Base-by-base conservation (phyloP, 2,113 vertebrate genomes). In the Apodemus speciosus region DNA sequence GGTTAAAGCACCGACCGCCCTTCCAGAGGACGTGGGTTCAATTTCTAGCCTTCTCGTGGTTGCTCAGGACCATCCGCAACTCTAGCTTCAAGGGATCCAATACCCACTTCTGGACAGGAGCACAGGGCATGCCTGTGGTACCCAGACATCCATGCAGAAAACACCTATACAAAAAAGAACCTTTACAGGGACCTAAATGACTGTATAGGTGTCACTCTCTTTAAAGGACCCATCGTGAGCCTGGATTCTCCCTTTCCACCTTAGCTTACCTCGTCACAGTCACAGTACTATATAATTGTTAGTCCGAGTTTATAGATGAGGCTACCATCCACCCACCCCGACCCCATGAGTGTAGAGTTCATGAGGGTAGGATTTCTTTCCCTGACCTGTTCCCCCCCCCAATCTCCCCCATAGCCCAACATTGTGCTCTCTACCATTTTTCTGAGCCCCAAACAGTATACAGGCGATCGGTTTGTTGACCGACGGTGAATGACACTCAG, bases 401-500 rank as follows among this genome's bases (percentile, higher is more conserved):
- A 6, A 4, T 71, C 66, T 20, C 4, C 68, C n/a, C 66, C 49
- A 18, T 40, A 40, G 20, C 13, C 64, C 66, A 66, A 35, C 64
- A 40, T 30, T 56, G 66, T 72, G 35, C 60, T 94, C 40, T 15
- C 5, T n/a, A 56, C 20, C 35, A 6, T 76, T 96, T 86, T 75
- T 35, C 62, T 79, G 60, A 66, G 16, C 75, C 30, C 86, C 62
- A 9, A 43, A 53, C 35, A 51, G 68, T 84, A 60, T 40, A 72
- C 51, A 10, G 23, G 9, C 38, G 15, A 90, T 95, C 51, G 21
- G 20, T 77, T 90, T 60, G 32, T 84, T 91, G 85, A 88, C 60
- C 46, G 5, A 91, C 71, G 66, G n/a, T 53, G 73, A 91, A 8
- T 89, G 75, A 85, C 85, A 35, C 56, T 95, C 56, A 58, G 79